A percentile compares a stretch with the other conserved stretches of the same genome.
Conservation (phyloP, 1,140 invertebrate genomes). For the Zaprionus ghesquierei region DNA sequence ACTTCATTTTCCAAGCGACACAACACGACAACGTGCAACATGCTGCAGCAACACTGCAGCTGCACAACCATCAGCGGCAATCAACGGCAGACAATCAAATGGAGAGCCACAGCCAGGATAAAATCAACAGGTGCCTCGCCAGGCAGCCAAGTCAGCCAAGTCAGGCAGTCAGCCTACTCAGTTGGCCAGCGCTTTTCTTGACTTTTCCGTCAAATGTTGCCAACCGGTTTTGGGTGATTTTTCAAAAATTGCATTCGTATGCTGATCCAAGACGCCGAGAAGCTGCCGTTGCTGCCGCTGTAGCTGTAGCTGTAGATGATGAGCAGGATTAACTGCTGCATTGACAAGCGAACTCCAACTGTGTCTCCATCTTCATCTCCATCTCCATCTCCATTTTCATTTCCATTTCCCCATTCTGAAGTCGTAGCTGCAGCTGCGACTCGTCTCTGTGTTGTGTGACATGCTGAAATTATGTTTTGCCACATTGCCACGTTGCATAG, state of each 20-base stretch:
- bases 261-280: conserved; percentile 4
- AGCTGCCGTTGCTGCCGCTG: neutral
- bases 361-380: neutral
- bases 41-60: conserved; percentile 57
- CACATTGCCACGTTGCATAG: conserved; percentile 56
- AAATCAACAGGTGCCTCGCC: conserved; percentile 70
- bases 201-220: conserved; percentile 67
- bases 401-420: conserved; percentile 8
- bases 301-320: conserved; percentile 69
- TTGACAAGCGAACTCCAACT: conserved; percentile 60
- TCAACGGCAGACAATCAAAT: conserved; percentile 78
- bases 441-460: conserved; percentile 50
- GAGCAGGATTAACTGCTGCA: conserved; percentile 73
- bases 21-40: neutral
- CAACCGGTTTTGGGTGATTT: conserved; percentile 74
- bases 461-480: conserved; percentile 78
- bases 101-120: conserved; percentile 66
- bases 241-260: conserved; percentile 61
- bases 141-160: neutral
- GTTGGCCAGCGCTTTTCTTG: neutral
- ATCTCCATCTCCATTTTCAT: conserved; percentile 24
- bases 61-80: conserved; percentile 65
- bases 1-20: neutral
- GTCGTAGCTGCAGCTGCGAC: conserved; percentile 40
- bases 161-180: neutral